phyloP scores from a whole-genome alignment of 2,888 invertebrate species.

The Orthosia gracilis region DNA sequence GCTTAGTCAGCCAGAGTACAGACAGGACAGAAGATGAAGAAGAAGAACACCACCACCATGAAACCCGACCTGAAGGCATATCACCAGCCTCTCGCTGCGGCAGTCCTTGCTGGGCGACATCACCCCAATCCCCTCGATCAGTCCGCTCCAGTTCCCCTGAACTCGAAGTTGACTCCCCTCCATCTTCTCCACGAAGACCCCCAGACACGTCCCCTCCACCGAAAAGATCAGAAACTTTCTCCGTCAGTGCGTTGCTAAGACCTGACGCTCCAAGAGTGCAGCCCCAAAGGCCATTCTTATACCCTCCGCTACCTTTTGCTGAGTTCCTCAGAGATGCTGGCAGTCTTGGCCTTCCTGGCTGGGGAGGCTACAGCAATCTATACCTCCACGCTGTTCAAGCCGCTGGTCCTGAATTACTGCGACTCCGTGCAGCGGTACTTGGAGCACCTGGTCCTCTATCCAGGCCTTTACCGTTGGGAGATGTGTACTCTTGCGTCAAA shows the following conservation, averaged over 20 bases:
- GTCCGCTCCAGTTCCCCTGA: conserved; percentile 93
- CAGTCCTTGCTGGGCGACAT: conserved; percentile 90
- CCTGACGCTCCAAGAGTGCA: conserved; percentile 94
- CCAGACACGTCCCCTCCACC: conserved; percentile 88
- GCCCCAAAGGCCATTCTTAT: conserved; percentile 92
- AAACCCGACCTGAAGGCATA: conserved; percentile 80
- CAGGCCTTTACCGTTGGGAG: conserved; percentile 92
- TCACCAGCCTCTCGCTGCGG: conserved; percentile 90
- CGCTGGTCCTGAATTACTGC: conserved; percentile 88
- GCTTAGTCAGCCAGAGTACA: conserved; percentile 93
- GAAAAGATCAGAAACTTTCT: conserved; percentile 96
- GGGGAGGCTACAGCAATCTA: conserved; percentile 90
- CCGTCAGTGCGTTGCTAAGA: conserved; percentile 95
- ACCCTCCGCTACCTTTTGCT: conserved; percentile 92
- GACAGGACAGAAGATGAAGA: conserved; percentile 92
- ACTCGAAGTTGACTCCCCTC: conserved; percentile 95
- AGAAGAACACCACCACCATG: conserved; percentile 87
- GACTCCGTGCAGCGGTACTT: conserved; percentile 86
- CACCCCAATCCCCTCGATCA: conserved; percentile 87
- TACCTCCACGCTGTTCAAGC: conserved; percentile 94
- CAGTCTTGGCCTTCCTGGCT: conserved; percentile 88
- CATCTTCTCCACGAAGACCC: conserved; percentile 91
- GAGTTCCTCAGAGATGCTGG: conserved; percentile 92
- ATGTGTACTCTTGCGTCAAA: conserved; percentile 98
- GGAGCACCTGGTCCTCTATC: conserved; percentile 90